Base-by-base conservation (phyloP, 2,113 vertebrate genomes). In the Motacilla alba region DNA sequence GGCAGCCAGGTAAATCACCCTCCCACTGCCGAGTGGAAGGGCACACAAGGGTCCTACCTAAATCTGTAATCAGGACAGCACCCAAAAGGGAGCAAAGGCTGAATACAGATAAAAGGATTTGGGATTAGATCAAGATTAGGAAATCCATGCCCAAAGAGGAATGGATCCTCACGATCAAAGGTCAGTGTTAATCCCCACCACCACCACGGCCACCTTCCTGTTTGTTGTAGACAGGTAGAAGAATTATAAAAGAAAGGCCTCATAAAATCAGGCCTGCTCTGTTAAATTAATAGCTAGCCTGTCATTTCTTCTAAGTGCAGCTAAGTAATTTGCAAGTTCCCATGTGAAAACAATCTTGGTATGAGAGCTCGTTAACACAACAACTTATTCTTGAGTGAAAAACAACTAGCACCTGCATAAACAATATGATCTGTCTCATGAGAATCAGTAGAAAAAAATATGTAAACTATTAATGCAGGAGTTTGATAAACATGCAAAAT, bases 41-140 rank as follows among this genome's bases (percentile, higher is more conserved):
- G 41, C 31, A 72, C 0, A 0, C 47, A 44, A 74, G 16, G 20
- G 67, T 47, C 67, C 46, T 30, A 47, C 63, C 37, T 27, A 64
- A n/a, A 55, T 30, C 44, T 0, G 0, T 20, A 35, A 52, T 15
- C 62, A 69, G n/a, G 50, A 22, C 5, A 4, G 37, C 59, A 73
- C 31, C 50, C 26, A 63, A 39, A 17, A n/a, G 33, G 59, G 37
- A 22, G 7, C 53, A 63, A 35, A 60, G 46, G 31, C n/a, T 41
- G 13, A 67, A 87, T 12, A 30, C 44, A 82, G 39, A 30, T 30
- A 56, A 55, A 85, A 63, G 18, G 83, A 79, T 75, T 44, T 63
- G 39, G 17, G 64, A 86, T 68, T 49, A 64, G 39, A 79, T 49
- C 26, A 62, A 80, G 17, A 62, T 50, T 13, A 87, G 56, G 80